These are phyloP conservation scores for Guaruba guarouba DNA, from an alignment of 2,113 vertebrate species.

Conservation along the genomic window DNA sequence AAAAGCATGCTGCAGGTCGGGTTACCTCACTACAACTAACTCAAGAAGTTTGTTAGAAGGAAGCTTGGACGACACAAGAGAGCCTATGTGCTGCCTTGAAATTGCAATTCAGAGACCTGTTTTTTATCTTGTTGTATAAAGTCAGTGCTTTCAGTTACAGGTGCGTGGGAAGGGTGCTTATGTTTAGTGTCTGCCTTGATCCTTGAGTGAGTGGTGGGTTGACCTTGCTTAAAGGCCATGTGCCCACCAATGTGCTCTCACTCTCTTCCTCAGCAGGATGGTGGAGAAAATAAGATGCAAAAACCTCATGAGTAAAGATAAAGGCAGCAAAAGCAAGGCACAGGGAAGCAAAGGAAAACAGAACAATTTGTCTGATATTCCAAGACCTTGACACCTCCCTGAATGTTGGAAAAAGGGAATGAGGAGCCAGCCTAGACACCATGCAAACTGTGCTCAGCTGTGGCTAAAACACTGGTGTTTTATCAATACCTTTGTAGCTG, in stretches of 20 bases:
- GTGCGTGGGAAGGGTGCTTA: neutral
- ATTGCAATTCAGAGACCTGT: neutral
- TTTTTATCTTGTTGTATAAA: neutral
- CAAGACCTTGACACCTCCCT: neutral
- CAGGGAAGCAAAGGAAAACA: neutral
- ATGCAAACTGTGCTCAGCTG: neutral
- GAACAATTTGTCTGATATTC: neutral
- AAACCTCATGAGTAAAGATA: neutral
- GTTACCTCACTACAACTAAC: neutral
- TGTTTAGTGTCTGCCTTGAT: neutral
- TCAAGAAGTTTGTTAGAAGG: neutral
- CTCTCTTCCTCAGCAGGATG: neutral
- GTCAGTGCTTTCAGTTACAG: neutral
- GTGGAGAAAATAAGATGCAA: neutral
- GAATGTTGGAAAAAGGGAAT: neutral
- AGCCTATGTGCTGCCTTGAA: neutral
- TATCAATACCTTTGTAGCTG: neutral
- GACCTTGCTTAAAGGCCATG: neutral
- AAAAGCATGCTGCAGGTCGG: neutral
- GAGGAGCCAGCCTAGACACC: neutral
- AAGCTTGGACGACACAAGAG: fast-evolving
- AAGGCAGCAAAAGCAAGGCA: neutral
- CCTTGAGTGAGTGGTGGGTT: neutral
- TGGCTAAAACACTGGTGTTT: neutral
- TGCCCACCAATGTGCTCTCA: neutral